Conservation (phyloP, 2,113 vertebrate species). For the Rhea americana region DNA sequence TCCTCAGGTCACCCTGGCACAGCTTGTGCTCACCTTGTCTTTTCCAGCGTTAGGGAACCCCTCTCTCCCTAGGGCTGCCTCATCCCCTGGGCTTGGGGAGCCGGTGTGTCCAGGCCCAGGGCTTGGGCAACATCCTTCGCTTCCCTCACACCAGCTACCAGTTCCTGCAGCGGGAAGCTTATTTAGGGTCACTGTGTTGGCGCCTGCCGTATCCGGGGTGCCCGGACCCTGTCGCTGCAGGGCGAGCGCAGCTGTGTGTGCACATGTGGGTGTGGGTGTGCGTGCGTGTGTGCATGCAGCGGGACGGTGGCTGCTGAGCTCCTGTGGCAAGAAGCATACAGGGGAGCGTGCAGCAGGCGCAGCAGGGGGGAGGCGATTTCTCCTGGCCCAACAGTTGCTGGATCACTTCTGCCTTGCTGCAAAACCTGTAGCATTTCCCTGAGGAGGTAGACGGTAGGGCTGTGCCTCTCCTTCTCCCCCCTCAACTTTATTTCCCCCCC, state of each 20-base stretch:
- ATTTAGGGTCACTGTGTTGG: fast-evolving
- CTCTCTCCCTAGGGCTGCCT: fast-evolving
- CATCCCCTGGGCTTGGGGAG: neutral
- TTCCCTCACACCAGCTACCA: fast-evolving
- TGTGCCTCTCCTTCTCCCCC: neutral
- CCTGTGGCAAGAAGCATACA: fast-evolving
- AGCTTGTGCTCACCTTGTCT: neutral
- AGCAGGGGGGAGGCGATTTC: neutral
- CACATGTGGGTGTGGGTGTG: no score
- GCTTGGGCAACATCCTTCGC: neutral
- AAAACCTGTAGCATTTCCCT: fast-evolving
- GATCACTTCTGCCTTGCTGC: neutral
- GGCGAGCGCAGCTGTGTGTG: neutral
- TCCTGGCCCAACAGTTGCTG: neutral
- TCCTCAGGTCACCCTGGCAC: neutral
- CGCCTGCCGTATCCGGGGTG: fast-evolving
- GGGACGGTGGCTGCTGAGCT: fast-evolving
- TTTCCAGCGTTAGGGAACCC: neutral
- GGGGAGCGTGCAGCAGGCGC: fast-evolving
- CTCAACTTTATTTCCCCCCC: neutral
- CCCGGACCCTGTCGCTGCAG: neutral
- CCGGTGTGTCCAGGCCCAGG: no score
- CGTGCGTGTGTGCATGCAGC: no score
- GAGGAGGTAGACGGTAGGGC: fast-evolving
- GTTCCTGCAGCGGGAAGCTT: fast-evolving